Evolutionary conservation across 37 sponge, comb jelly and placozoan species (phyloP).

Genomic region (Aphrocallistes beatrix): DNA sequence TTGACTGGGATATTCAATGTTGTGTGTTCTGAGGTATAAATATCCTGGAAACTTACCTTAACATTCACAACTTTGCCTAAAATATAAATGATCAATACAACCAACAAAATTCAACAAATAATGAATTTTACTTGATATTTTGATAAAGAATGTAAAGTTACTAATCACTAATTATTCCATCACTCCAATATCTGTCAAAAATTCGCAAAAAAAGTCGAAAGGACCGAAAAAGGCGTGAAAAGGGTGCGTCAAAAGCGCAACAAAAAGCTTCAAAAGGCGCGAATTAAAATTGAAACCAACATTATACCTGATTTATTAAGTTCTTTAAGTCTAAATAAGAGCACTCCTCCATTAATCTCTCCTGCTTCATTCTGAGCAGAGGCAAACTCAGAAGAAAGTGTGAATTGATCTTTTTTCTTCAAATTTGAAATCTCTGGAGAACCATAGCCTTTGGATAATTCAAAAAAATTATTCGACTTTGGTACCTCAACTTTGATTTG

Average conservation of each 20-base stretch:
- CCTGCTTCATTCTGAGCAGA: background rate
- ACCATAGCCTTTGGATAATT: slow-evolving; percentile 38
- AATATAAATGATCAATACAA: too few relatives aligned
- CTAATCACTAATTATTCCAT: too few relatives aligned
- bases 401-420: background rate
- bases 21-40: background rate
- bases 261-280: too few relatives aligned
- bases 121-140: too few relatives aligned
- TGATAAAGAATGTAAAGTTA: too few relatives aligned
- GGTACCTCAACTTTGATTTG: slow-evolving; percentile 25
- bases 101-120: too few relatives aligned
- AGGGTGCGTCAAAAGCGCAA: too few relatives aligned
- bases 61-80: background rate
- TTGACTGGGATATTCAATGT: background rate
- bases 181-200: too few relatives aligned
- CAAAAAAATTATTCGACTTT: background rate
- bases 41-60: background rate
- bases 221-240: too few relatives aligned
- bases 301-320: background rate
- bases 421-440: background rate
- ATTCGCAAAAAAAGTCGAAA: too few relatives aligned
- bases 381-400: background rate
- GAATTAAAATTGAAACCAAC: too few relatives aligned
- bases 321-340: background rate
- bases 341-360: background rate